Conservation (phyloP, 2,888 invertebrate genomes). For the Empis stercorea region DNA sequence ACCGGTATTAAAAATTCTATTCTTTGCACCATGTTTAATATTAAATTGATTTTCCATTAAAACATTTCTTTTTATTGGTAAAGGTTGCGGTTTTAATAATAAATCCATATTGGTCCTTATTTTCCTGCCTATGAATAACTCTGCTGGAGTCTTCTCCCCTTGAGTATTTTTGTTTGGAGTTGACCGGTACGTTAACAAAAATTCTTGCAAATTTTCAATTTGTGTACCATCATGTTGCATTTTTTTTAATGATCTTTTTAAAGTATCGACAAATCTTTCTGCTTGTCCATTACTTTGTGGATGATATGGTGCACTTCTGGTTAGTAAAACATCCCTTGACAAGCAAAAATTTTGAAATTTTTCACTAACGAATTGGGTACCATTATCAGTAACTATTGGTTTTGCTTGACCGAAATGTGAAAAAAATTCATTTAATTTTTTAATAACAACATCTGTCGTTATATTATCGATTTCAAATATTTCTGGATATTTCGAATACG, state of each 20-base stretch:
- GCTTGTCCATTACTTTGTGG: slow-evolving; percentile 16
- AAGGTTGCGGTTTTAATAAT: not conserved
- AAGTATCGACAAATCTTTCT: slow-evolving; percentile 16
- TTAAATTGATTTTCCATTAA: slow-evolving; percentile 2
- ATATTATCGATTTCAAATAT: not conserved
- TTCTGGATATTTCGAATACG: slow-evolving; percentile 10
- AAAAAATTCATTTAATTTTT: not conserved
- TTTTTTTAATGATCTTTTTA: slow-evolving; percentile 10
- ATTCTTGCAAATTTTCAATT: not conserved
- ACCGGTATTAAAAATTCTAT: slow-evolving; percentile 1
- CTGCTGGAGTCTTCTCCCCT: slow-evolving; percentile 3
- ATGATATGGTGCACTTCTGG: slow-evolving; percentile 13
- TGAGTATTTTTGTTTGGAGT: not conserved
- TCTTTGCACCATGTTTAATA: slow-evolving; percentile 3
- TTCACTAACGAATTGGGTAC: slow-evolving; percentile 6
- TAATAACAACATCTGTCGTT: not conserved
- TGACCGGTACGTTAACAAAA: not conserved
- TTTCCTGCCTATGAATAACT: slow-evolving; percentile 5
- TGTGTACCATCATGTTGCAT: not conserved
- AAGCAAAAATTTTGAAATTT: slow-evolving; percentile 11
- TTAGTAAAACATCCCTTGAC: slow-evolving; percentile 11
- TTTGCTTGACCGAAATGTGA: slow-evolving; percentile 9
- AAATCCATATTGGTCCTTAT: not conserved
- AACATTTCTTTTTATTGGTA: not conserved
- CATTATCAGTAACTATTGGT: slow-evolving; percentile 13